Conservation (phyloP, 1,140 invertebrate species). For the Pogonomyrmex californicus region DNA sequence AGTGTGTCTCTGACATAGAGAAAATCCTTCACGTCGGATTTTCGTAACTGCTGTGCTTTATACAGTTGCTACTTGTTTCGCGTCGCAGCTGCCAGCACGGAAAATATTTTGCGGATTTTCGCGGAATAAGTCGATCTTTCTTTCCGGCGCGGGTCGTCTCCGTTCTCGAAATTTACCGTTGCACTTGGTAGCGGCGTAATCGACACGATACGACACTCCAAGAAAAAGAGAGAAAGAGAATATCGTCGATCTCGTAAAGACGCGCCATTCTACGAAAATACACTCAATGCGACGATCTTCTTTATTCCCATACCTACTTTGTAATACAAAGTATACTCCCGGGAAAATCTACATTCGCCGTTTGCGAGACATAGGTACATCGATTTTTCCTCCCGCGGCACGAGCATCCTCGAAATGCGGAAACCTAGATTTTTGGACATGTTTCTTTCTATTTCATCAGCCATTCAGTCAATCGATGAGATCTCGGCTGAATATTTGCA, state of each 20-base stretch:
- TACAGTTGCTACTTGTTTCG: conserved; percentile 28
- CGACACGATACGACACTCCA: conserved; percentile 25
- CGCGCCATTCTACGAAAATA: conserved; percentile 58
- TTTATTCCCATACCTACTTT: conserved; percentile 52
- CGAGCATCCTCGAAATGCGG: conserved; percentile 22
- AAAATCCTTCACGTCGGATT: conserved; percentile 40
- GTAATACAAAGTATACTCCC: conserved; percentile 49
- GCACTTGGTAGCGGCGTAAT: conserved; percentile 51
- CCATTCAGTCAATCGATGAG: conserved; percentile 8
- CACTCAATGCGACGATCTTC: conserved; percentile 59
- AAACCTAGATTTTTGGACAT: conserved; percentile 25
- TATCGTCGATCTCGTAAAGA: conserved; percentile 46
- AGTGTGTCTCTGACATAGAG: conserved; percentile 27
- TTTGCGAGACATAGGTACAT: conserved; percentile 46
- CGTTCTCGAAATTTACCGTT: conserved; percentile 42
- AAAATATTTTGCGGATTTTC: conserved; percentile 56
- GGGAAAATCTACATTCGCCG: conserved; percentile 53
- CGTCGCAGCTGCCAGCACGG: conserved; percentile 20
- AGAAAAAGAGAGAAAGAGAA: conserved; percentile 23
- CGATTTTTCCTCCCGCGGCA: conserved; percentile 9
- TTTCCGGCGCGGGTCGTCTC: conserved; percentile 12
- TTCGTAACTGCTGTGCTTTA: conserved; percentile 18
- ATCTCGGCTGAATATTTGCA: conserved; percentile 8
- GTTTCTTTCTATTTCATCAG: conserved; percentile 11
- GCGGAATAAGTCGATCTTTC: conserved; percentile 45